Evolutionary conservation across 1,140 invertebrate genomes (phyloP).

Genomic region (Drosophila virilis): DNA sequence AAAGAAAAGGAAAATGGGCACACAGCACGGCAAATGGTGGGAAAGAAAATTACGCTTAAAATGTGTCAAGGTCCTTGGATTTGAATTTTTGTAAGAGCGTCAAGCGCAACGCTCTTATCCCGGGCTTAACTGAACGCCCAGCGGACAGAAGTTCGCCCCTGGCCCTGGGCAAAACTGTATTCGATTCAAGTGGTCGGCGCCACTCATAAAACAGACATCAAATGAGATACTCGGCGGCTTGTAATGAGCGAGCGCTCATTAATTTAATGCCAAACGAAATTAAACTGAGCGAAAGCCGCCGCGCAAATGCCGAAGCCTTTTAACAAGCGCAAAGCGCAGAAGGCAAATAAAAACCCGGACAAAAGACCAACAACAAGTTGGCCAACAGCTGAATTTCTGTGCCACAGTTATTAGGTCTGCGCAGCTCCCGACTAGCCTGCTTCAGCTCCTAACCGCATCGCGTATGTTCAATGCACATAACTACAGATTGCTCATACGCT

Average conservation of each 20-base stretch:
- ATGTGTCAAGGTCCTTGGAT: conserved; percentile 75
- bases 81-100: conserved; percentile 56
- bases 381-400: neutral
- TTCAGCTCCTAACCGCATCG: conserved; percentile 27
- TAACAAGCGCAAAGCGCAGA: conserved; percentile 56
- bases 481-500: conserved; percentile 63
- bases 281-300: conserved; percentile 50
- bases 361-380: neutral
- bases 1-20: neutral
- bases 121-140: conserved; percentile 51
- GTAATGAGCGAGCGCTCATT: conserved; percentile 60
- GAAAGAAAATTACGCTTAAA: conserved; percentile 39
- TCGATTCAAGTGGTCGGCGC: conserved; percentile 28
- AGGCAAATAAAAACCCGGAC: too few relatives aligned
- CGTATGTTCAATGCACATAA: conserved; percentile 65
- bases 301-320: conserved; percentile 24
- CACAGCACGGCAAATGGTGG: conserved; percentile 33
- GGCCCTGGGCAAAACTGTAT: conserved; percentile 24
- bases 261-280: conserved; percentile 73
- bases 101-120: conserved; percentile 47
- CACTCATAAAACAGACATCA: conserved; percentile 64
- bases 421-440: too few relatives aligned
- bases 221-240: conserved; percentile 64
- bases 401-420: neutral
- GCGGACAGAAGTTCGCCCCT: conserved; percentile 24